Conservation (phyloP, 2,113 vertebrate species). For the Spheniscus mendiculus region DNA sequence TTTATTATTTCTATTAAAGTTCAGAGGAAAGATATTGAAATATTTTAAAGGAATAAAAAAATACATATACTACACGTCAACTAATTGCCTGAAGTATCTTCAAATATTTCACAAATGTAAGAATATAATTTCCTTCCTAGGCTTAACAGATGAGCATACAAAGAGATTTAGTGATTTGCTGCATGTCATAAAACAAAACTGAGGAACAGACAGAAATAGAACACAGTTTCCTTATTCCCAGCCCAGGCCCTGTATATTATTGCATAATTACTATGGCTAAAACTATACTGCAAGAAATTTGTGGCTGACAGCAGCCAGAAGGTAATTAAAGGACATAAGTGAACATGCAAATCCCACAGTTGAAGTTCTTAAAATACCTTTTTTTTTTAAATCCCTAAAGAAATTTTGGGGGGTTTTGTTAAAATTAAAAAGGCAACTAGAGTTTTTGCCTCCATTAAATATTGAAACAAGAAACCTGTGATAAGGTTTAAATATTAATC, state of each 20-base stretch:
- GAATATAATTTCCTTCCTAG: neutral
- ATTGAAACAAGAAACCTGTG: neutral
- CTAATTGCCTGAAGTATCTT: neutral
- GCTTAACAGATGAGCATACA: neutral
- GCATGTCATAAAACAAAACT: neutral
- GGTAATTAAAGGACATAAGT: constrained; percentile 35
- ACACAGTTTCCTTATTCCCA: neutral
- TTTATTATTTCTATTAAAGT: neutral
- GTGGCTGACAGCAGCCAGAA: neutral
- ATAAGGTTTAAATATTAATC: neutral
- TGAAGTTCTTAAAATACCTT: neutral
- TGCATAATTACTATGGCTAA: neutral
- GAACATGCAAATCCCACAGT: neutral
- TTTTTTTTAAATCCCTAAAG: neutral
- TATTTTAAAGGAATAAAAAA: neutral
- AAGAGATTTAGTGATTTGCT: neutral
- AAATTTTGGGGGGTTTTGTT: neutral
- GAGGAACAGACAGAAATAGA: neutral
- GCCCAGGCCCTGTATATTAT: neutral
- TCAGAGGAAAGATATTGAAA: neutral
- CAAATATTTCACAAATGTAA: neutral
- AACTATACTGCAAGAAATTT: neutral
- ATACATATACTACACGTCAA: neutral
- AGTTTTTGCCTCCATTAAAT: neutral
- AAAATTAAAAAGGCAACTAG: neutral